Base-by-base conservation (phyloP, 2,797 vertebrate genomes). In the Gambelia wislizenii region DNA sequence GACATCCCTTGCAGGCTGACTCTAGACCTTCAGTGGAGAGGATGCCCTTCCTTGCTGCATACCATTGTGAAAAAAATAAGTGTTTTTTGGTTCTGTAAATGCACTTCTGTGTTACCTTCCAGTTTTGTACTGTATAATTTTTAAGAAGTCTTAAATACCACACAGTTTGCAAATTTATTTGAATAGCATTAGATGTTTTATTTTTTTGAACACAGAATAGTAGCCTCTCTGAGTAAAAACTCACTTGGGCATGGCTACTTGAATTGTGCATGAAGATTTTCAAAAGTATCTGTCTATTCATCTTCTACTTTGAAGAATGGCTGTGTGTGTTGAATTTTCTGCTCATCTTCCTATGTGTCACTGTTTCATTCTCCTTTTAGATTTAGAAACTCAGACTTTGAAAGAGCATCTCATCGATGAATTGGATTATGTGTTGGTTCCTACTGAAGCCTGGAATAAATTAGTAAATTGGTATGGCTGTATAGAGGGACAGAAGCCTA, bases 321-420 rank as follows among this genome's bases (percentile, higher is more conserved):
- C 1, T 54, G 9, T 39, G 2, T 75, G 4, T 44, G 13, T 75
- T 82, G 25, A 82, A 33, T 0, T 0, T 2, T 61, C 22, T 61
- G 59, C 22, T 61, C 1, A 25, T 61, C 22, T 61, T 61, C 16
- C 13, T 90, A 16, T 64, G 0, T 0, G 4, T 4, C 3, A 91
- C 47, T 85, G 6, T 85, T 49, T 39, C 0, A 0, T 79, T 52
- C 84, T 33, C 8, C 6, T 89, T 91, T 75, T 91, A 99, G 99
- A 99, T 96, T 97, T 97, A 42, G 97, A 99, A 93, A 98, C 96
- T 83, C 99, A 99, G 94, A 96, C 94, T 80, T 96, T 99, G 75
- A 99, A 98, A 94, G 98, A 99, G n/a, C 98, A 99, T 95, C 98
- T 99, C 91, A 99, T 99, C 88, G 98, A 99, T 93, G 98, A 99